phyloP scores from a whole-genome alignment of 2,888 invertebrate genomes.

The Dryococelus australis region DNA sequence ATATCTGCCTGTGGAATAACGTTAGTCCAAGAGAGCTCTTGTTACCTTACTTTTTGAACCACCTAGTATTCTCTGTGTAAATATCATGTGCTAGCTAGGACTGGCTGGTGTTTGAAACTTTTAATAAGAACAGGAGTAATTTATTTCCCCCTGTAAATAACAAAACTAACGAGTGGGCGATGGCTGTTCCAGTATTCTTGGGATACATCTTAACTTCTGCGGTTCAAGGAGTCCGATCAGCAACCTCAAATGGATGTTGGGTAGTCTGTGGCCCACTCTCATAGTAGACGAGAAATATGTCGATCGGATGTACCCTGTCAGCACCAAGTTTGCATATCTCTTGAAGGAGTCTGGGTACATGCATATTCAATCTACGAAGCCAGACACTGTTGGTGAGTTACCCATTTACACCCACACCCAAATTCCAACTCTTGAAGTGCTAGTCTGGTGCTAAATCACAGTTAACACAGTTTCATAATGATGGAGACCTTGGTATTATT shows the following conservation, averaged over 20 bases:
- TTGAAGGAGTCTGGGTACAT: conserved; percentile 61
- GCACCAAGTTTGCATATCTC: conserved; percentile 48
- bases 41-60: too few species aligned
- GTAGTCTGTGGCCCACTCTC: conserved; percentile 52
- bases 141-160: background rate
- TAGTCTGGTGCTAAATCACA: too few species aligned
- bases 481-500: too few species aligned
- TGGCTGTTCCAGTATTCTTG: conserved; percentile 58
- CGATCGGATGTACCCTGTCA: conserved; percentile 52
- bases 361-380: conserved; percentile 63
- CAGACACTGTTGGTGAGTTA: conserved; percentile 61
- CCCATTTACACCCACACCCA: too few species aligned
- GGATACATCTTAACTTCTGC: conserved; percentile 73
- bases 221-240: conserved; percentile 52
- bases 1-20: too few species aligned
- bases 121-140: too few species aligned
- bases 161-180: background rate
- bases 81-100: too few species aligned
- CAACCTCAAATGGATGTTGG: conserved; percentile 48
- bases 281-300: conserved; percentile 51
- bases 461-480: too few species aligned
- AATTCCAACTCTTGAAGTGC: too few species aligned
- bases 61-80: too few species aligned
- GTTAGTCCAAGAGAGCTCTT: too few species aligned
- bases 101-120: too few species aligned